A percentile compares a stretch with the other conserved stretches of the same genome.
Evolutionary conservation across 2,888 invertebrate species (phyloP).

Genomic region (Sericinus montela): DNA sequence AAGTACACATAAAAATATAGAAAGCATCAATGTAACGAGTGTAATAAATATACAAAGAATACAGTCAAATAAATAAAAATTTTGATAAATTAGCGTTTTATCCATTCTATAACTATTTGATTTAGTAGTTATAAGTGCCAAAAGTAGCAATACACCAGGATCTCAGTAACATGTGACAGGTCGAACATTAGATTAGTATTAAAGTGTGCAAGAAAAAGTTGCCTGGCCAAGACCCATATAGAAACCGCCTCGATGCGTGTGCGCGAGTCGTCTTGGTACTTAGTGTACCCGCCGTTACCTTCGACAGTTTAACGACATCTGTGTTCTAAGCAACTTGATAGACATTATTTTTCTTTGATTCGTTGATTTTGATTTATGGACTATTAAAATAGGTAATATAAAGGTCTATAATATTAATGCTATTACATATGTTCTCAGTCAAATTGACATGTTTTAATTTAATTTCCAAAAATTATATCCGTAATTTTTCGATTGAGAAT

Average conservation of each 20-base stretch:
- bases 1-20: too few relatives aligned
- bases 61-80: too few relatives aligned
- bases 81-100: too few relatives aligned
- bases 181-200: conserved; percentile 51
- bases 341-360: conserved; percentile 16
- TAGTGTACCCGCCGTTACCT: conserved; percentile 26
- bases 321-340: conserved; percentile 24
- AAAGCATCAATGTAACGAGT: too few relatives aligned
- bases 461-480: background rate
- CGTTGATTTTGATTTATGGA: conserved; percentile 3
- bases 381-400: conserved; percentile 3
- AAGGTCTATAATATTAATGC: too few relatives aligned
- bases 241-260: conserved; percentile 42
- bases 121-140: conserved; percentile 5
- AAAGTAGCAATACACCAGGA: conserved; percentile 41
- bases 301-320: conserved; percentile 36
- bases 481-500: too few relatives aligned
- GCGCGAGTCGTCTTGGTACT: conserved; percentile 61
- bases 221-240: conserved; percentile 79
- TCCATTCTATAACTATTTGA: too few relatives aligned
- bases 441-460: background rate
- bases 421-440: too few relatives aligned
- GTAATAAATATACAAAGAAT: too few relatives aligned
- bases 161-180: conserved; percentile 56
- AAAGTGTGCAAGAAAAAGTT: conserved; percentile 73